Conservation (phyloP, 2,888 invertebrate species). For the Melieria picta region DNA sequence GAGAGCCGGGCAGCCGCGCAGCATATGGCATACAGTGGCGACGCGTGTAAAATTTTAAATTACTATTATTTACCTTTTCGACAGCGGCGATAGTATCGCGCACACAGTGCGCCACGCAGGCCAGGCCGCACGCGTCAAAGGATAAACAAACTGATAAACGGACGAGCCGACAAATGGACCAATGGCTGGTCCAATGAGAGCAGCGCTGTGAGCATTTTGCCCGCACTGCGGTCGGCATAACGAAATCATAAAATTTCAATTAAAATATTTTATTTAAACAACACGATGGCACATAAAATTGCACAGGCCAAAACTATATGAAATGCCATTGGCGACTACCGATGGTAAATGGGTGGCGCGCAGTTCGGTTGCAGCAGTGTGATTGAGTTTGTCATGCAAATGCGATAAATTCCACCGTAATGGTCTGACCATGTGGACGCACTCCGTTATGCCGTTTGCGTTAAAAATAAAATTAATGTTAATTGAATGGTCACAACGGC, state of each 20-base stretch:
- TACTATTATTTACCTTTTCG: conserved; percentile 11
- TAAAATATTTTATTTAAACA: conserved; percentile 50
- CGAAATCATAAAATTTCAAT: conserved; percentile 56
- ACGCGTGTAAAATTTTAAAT: conserved; percentile 14
- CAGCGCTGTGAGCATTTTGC: conserved; percentile 2
- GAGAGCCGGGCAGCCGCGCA: too few species aligned
- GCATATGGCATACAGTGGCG: too few species aligned
- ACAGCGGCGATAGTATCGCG: not conserved
- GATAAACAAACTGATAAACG: not conserved
- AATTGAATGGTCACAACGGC: too few species aligned
- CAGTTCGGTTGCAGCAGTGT: too few species aligned
- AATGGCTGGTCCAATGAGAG: not conserved
- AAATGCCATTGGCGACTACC: not conserved
- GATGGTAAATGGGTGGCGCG: too few species aligned
- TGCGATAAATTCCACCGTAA: too few species aligned
- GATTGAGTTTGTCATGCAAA: too few species aligned
- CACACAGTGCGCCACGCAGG: not conserved
- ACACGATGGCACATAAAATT: not conserved
- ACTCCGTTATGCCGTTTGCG: too few species aligned
- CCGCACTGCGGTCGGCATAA: conserved; percentile 21
- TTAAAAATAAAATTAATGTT: too few species aligned
- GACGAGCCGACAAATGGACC: conserved; percentile 5
- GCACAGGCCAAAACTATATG: not conserved
- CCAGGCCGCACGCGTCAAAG: too few species aligned
- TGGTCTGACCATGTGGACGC: too few species aligned